phyloP scores from a whole-genome alignment of 2,888 invertebrate genomes.

The Fragum sueziense region DNA sequence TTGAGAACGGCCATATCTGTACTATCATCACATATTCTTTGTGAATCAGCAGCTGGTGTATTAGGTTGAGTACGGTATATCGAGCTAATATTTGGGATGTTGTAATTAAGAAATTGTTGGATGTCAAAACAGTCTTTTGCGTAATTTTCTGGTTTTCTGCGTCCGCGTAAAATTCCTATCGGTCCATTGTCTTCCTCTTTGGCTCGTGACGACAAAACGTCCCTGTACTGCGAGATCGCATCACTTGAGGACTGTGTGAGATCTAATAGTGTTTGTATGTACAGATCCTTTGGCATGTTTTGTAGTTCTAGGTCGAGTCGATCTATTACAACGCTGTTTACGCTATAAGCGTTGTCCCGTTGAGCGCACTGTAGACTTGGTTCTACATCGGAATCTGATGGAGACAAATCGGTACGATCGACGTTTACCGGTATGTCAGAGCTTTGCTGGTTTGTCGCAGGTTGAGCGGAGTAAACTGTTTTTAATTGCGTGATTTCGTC shows the following conservation, averaged over 20 bases:
- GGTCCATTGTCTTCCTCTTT: slow-evolving; percentile 5
- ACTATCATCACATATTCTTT: background rate
- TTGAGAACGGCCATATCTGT: background rate
- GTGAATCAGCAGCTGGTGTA: background rate
- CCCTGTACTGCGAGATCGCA: background rate
- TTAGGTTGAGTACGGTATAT: background rate
- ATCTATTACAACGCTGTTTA: background rate
- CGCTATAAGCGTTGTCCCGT: background rate
- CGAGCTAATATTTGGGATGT: background rate
- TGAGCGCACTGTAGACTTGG: background rate
- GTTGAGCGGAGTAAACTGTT: background rate
- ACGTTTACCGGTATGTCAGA: background rate
- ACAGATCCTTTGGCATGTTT: background rate
- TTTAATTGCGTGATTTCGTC: background rate
- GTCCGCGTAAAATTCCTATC: background rate
- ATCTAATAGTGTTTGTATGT: background rate
- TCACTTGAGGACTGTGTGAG: background rate
- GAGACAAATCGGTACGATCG: background rate
- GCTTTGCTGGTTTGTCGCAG: background rate
- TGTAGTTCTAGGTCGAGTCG: background rate
- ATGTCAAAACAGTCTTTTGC: background rate
- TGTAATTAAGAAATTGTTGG: background rate
- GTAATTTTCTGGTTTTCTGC: background rate
- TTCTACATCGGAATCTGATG: background rate
- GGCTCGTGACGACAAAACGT: background rate